Base-by-base conservation (phyloP, 2,113 vertebrate genomes). In the Desmodus rotundus region DNA sequence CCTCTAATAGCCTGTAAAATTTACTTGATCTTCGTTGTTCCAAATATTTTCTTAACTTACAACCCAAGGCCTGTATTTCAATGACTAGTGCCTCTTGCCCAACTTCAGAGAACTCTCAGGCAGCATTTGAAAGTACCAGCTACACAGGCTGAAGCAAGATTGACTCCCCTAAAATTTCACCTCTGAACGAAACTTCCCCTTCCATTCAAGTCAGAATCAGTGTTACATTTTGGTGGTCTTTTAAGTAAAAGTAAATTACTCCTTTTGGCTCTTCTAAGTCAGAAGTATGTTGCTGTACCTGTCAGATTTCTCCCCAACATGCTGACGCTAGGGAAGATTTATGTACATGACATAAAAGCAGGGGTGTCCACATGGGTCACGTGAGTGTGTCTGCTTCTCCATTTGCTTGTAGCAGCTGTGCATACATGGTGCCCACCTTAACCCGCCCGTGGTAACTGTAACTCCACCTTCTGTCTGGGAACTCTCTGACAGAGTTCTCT, bases 41-140 rank as follows among this genome's bases (percentile, higher is more conserved):
- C 9, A 61, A 96, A 89, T 86, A 85, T 93, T 91, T 96, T 96
- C 88, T 56, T 92, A 90, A 81, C 5, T 80, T 84, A 50, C 36
- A 80, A 78, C 77, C n/a, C 22, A 50, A 45, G 33, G 15, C 7
- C 36, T 83, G 13, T 28, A 26, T 87, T 82, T 26, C 38, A 95
- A 14, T 20, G 47, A 38, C 26, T 50, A 65, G 9, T 43, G 17
- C 52, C 54, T 4, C 2, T 16, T 87, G 16, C 20, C 50, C 28
- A 70, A n/a, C 2, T n/a, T 93, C n/a, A 77, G 67, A 78, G 54
- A 80, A 38, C 11, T 47, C 22, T 68, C 43, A 78, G 24, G 24
- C 22, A 92, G 43, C 38, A 31, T 67, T 73, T 5, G 31, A 52
- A 41, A 52, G 54, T 5, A 52, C 2, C 22, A 94, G 70, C 19